These are phyloP conservation scores for Myanophis thanlyinensis DNA, from an alignment of 2,113 vertebrate species.

Conservation along the genomic window DNA sequence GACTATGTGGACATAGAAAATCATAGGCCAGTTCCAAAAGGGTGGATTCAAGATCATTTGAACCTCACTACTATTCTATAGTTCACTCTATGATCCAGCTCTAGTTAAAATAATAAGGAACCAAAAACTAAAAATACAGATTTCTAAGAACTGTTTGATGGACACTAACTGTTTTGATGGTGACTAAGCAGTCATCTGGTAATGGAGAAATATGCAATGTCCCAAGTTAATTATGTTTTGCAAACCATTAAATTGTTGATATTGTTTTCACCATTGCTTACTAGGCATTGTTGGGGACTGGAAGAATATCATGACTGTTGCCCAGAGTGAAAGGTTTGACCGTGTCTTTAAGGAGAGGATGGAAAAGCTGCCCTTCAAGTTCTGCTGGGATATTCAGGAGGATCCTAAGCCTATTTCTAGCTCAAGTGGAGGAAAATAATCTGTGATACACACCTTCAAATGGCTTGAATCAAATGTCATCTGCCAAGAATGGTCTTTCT, in stretches of 20 bases:
- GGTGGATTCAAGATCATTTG: too few relatives aligned
- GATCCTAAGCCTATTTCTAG: not conserved
- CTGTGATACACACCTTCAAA: not conserved
- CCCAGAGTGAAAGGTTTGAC: slow-evolving; percentile 16
- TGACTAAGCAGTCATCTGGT: not conserved
- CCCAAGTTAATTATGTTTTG: not conserved
- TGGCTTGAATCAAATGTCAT: not conserved
- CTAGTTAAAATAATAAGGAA: too few relatives aligned
- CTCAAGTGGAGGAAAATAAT: not conserved
- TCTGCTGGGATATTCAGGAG: not conserved
- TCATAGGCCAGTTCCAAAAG: too few relatives aligned
- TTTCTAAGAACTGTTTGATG: not conserved
- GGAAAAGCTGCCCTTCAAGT: too few relatives aligned
- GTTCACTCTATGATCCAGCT: too few relatives aligned
- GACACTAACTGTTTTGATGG: not conserved
- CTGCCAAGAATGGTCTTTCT: not conserved
- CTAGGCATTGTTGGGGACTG: slow-evolving; percentile 12
- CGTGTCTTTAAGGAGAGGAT: not conserved
- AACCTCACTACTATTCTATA: too few relatives aligned
- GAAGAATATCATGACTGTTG: not conserved
- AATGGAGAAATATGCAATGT: not conserved
- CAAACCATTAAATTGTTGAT: not conserved
- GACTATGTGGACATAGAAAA: not conserved
- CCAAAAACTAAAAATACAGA: not conserved
- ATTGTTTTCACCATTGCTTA: not conserved